Evolutionary conservation across 2,888 invertebrate genomes (phyloP), one percentile per base, ranked within the genome.

Genomic region (Thelaira solivaga): DNA sequence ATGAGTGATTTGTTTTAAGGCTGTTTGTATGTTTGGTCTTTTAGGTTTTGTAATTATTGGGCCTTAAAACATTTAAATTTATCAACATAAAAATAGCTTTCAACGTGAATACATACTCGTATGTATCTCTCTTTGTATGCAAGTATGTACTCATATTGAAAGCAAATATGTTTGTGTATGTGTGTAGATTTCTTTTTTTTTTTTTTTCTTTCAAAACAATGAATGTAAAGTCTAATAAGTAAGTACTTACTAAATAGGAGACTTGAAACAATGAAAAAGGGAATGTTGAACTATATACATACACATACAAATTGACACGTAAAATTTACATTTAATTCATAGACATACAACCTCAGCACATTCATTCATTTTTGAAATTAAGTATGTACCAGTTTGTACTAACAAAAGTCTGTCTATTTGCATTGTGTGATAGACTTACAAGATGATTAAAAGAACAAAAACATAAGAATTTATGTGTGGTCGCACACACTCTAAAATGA

Each of bases 191-290:
- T 4, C 6, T 22, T 13, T 13, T 8, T 26, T 26, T 4, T 26
- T 22, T 13, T 13, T 8, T 22, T 64, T n/a, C 36, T 16, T 49
- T n/a, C 34, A 64, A 49, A 26, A 49, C 24, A 29, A 41, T 36
- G 34, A 62, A 45, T 53, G 18, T 16, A n/a, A 31, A 16, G 49
- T 62, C 22, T 31, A 31, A 51, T 59, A 31, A 69, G 16, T 47
- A 51, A 61, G 51, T 49, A 51, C n/a, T n/a, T n/a, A n/a, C n/a
- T n/a, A n/a, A n/a, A n/a, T 29, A 69, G 51, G 39, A 41, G 57
- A 31, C 39, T 53, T 53, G 24, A 26, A 55, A 45, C 16, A 55
- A 20, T 36, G 29, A 61, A 61, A 34, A 4, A 31, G 16, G 13
- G 5, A 51, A 51, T 43, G 1, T 34, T 51, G 10, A 24, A 18